These are phyloP conservation scores for Nycteola revayana DNA, from an alignment of 2,888 invertebrate species.

Conservation along the genomic window DNA sequence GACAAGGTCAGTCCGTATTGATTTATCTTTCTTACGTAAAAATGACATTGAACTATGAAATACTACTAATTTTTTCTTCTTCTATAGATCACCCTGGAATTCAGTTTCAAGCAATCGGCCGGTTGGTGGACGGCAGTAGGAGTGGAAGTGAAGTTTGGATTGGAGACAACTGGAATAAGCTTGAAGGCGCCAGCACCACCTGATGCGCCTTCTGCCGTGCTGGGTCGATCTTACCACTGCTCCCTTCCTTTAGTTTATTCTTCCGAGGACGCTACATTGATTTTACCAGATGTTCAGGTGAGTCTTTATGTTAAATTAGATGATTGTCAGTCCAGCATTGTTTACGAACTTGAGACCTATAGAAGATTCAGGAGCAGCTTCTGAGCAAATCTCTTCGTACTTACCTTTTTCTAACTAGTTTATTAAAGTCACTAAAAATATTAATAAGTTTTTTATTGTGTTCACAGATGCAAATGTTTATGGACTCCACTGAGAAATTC, in stretches of 20 bases:
- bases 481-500: conserved; percentile 82
- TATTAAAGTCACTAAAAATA: too few relatives aligned
- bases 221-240: conserved; percentile 81
- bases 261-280: conserved; percentile 70
- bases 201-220: conserved; percentile 72
- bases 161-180: conserved; percentile 60
- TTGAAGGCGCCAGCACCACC: conserved; percentile 65
- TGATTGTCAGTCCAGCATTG: too few relatives aligned
- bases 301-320: too few relatives aligned
- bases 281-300: conserved; percentile 78
- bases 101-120: conserved; percentile 75
- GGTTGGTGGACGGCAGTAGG: conserved; percentile 82
- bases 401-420: too few relatives aligned
- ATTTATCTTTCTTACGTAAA: too few relatives aligned
- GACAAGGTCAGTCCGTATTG: conserved; percentile 48
- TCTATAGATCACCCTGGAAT: conserved; percentile 76
- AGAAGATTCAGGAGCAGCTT: too few relatives aligned
- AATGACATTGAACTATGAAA: too few relatives aligned
- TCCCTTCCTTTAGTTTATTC: conserved; percentile 73
- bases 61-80: not conserved
- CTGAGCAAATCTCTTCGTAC: too few relatives aligned
- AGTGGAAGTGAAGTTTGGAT: conserved; percentile 77
- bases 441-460: conserved; percentile 20
- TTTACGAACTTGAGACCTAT: too few relatives aligned
- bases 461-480: conserved; percentile 76